Base-by-base conservation (phyloP, 2,113 vertebrate species). In the Micronycteris hirsuta region DNA sequence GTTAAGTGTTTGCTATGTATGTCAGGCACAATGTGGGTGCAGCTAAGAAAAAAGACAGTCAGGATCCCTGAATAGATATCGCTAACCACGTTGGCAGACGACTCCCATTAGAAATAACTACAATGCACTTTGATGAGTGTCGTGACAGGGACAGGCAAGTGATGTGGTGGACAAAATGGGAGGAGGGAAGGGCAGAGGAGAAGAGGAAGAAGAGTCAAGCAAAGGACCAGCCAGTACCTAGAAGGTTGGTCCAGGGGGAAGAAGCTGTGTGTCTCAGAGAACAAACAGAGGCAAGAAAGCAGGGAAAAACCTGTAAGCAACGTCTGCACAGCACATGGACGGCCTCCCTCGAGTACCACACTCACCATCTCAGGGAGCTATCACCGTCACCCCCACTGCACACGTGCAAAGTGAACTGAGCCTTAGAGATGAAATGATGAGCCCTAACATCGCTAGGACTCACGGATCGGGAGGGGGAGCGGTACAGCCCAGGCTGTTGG, bases 241-340 rank as follows among this genome's bases (percentile, higher is more conserved):
- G 8, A 68, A 77, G 24, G 31, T n/a, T 31, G 28, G 33, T 28
- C 9, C 38, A 61, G 11, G 17, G 5, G 6, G 31, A 74, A 16
- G 36, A 36, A 54, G 26, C 10, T 43, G 4, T 7, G 4, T 41
- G 41, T 11, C 43, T 77, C 41, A 7, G 28, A 7, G 2, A 1
- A 0, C 15, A 67, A 33, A 31, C 17, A 2, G 58, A 70, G 9
- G 17, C 4, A 52, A 7, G 12, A n/a, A 85, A 63, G 15, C 15
- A 43, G 38, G 73, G 33, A 36, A 82, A 56, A 56, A 86, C 28
- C 5, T 16, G 0, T 7, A 31, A 31, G 65, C 20, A 24, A 24
- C 31, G 15, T 8, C 14, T 3, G 2, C 9, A 10, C 0, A 36
- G 16, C n/a, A 6, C 0, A 2, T 26, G 58, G 8, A n/a, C 7